Percentiles rank a stretch among this genome's conserved stretches.
phyloP scores from a whole-genome alignment of 2,113 vertebrate genomes.

The Centropus unirufus region DNA sequence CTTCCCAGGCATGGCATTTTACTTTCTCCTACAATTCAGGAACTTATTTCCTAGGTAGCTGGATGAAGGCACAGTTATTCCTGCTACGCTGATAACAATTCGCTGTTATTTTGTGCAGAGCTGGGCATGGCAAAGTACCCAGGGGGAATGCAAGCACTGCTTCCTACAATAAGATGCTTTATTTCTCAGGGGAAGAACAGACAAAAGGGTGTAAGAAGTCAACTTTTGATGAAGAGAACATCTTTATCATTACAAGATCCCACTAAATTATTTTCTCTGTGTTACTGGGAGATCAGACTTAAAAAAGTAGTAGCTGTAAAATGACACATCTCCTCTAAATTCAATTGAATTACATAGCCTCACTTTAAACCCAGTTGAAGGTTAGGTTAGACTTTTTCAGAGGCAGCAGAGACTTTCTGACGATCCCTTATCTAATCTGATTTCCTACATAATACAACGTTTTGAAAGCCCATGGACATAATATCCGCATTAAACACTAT shows the following conservation, averaged over 20 bases:
- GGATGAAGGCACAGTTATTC: background rate
- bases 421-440: background rate
- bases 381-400: background rate
- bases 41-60: background rate
- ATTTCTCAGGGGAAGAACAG: background rate
- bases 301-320: background rate
- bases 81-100: background rate
- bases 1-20: background rate
- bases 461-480: background rate
- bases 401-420: background rate
- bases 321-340: background rate
- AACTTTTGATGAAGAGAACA: background rate
- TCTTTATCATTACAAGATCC: background rate
- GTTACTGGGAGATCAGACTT: background rate
- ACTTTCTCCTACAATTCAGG: background rate
- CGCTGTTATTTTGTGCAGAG: background rate
- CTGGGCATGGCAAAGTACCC: background rate
- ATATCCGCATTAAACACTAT: background rate
- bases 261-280: background rate
- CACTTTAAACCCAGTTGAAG: background rate
- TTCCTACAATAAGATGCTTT: background rate
- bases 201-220: background rate
- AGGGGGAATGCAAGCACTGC: background rate
- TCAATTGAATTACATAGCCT: background rate
- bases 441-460: background rate